Conservation (phyloP, 2,113 vertebrate species). For the Brachyhypopomus occidentalis region DNA sequence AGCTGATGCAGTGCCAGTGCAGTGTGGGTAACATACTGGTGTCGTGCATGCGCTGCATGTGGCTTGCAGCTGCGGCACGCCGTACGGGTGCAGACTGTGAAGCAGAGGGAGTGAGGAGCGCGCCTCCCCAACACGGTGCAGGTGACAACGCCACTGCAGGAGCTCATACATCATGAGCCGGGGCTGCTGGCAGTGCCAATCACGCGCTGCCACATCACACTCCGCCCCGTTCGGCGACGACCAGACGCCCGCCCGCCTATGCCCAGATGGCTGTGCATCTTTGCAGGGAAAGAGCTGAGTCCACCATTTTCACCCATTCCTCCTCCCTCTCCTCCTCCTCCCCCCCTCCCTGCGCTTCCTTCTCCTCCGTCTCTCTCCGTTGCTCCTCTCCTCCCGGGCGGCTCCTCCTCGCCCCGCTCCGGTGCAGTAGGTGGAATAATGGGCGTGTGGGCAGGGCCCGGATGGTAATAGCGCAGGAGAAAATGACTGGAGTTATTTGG, state of each 20-base stretch:
- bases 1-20: slow-evolving; percentile 47
- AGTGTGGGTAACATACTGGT: too few species aligned
- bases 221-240: slow-evolving; percentile 98
- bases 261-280: slow-evolving; percentile 89
- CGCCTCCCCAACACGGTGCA: slow-evolving; percentile 90
- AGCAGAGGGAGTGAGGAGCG: slow-evolving; percentile 99
- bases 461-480: slow-evolving; percentile 91
- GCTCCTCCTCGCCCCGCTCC: slow-evolving; percentile 55
- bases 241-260: slow-evolving; percentile 93
- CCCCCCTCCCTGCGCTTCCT: slow-evolving; percentile 56
- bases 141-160: slow-evolving; percentile 99
- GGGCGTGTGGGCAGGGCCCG: slow-evolving; percentile 87
- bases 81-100: slow-evolving; percentile 93
- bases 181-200: slow-evolving; percentile 94
- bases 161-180: slow-evolving; percentile 99
- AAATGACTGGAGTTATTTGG: slow-evolving; percentile 97
- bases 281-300: slow-evolving; percentile 89
- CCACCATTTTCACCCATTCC: slow-evolving; percentile 76
- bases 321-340: slow-evolving; percentile 47
- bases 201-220: slow-evolving; percentile 97
- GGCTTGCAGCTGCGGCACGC: slow-evolving; percentile 91
- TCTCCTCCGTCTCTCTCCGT: slow-evolving; percentile 51
- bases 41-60: slow-evolving; percentile 73
- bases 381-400: slow-evolving; percentile 43
- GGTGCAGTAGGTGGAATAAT: slow-evolving; percentile 87